Conservation (phyloP, 1,140 invertebrate species). For the Drosophila sulfurigaster region DNA sequence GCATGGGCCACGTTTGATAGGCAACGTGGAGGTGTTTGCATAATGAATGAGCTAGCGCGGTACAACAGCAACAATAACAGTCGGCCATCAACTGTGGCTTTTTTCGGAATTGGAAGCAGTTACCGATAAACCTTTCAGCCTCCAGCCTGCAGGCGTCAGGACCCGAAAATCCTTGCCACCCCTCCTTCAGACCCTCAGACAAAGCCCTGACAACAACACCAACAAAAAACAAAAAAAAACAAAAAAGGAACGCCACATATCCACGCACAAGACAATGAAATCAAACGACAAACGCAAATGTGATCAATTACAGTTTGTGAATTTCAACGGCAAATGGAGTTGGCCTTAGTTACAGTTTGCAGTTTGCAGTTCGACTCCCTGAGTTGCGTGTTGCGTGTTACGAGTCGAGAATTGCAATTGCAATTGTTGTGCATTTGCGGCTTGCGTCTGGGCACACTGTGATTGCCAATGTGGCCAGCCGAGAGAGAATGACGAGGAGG, state of each 20-base stretch:
- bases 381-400: not conserved
- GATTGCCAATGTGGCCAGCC: constrained; percentile 25
- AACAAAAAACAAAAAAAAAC: no score
- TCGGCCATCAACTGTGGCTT: constrained; percentile 62
- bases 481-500: no score
- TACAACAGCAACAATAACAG: constrained; percentile 38
- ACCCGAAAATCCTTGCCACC: not conserved
- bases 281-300: constrained; percentile 78
- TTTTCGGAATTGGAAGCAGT: constrained; percentile 43
- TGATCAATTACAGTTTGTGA: constrained; percentile 79
- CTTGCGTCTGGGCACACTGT: constrained; percentile 18
- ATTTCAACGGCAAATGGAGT: constrained; percentile 61
- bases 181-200: not conserved
- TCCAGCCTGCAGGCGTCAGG: no score
- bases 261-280: constrained; percentile 68
- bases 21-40: constrained; percentile 76
- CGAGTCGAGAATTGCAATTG: constrained; percentile 17
- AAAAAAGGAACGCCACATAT: not conserved
- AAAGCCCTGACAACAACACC: no score
- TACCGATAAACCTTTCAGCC: not conserved
- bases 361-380: not conserved
- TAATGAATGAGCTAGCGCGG: constrained; percentile 68
- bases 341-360: constrained; percentile 7
- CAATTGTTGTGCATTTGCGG: constrained; percentile 70
- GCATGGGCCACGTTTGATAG: constrained; percentile 55